Evolutionary conservation across 1,140 invertebrate species (phyloP), one percentile per base, ranked within the genome.

Genomic region (Listronotus oregonensis): DNA sequence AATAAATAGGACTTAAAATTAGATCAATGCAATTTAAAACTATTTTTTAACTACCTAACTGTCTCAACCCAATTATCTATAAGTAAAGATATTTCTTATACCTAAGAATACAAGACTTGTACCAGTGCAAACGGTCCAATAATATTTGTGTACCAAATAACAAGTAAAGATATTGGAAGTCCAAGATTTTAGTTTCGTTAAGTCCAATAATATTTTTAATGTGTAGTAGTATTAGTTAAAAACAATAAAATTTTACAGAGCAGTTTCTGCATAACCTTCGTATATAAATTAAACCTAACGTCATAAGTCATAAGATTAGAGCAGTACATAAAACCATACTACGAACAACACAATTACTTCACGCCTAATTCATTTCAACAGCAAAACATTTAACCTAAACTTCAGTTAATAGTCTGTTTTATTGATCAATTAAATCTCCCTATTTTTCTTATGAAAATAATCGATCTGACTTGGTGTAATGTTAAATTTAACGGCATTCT

Each of bases 371-470:
- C 47, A 57, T 59, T 50, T 65, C 68, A 66, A 50, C 65, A 66
- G 42, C 46, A 66, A 66, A 66, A 59, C 65, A 63, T 67, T 62
- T 67, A 69, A 65, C 63, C 57, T 52, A 61, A 66, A 66, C 64
- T 64, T 54, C 42, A 70, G 71, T 73, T 73, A 73, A 73, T 71
- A 68, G 60, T 68, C 54, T 49, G 52, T 71, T 74, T 74, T 74
- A 74, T 72, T 71, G 66, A 61, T 69, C 69, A 72, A 74, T 74
- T 71, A 74, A 74, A 73, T 64, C 37, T 42, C 54, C 60, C 64
- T 62, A 71, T 68, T 73, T 64, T 71, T 72, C 73, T 73, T 73
- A 74, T 57, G 62, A 74, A 74, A 74, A 74, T 73, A 74, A 74
- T 72, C 73, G 70, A 69, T 68, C 63, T 50, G 42, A 40, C 55